Percentiles rank a stretch among this genome's conserved stretches.
Conservation (phyloP, 2,113 vertebrate genomes). For the Lipotes vexillifer region DNA sequence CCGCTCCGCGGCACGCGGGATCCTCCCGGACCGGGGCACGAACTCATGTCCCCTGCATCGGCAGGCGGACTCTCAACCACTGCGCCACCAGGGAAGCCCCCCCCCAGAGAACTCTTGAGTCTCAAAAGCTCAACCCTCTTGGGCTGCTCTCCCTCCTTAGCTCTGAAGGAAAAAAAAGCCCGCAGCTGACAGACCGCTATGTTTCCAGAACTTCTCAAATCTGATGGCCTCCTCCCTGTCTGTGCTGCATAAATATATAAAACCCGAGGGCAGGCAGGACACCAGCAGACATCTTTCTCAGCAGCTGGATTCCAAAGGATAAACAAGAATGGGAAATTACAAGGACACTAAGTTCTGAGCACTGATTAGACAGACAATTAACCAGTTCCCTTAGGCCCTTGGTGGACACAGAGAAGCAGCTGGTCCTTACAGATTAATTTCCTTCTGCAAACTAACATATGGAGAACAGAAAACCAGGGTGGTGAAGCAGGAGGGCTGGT, state of each 20-base stretch:
- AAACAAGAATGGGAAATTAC: background rate
- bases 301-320: background rate
- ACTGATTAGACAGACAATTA: background rate
- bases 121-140: background rate
- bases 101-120: background rate
- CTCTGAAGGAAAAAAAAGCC: background rate
- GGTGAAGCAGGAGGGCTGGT: background rate
- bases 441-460: background rate
- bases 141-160: background rate
- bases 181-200: background rate
- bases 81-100: no score
- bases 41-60: no score
- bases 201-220: no score
- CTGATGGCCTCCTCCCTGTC: accelerated
- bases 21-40: no score
- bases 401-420: background rate
- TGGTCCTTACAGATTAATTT: background rate
- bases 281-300: background rate
- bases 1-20: no score
- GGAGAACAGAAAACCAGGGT: background rate
- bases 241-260: background rate
- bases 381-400: background rate
- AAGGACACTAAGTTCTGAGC: background rate
- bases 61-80: no score
- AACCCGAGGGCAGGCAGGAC: background rate